Evolutionary conservation across 2,113 vertebrate genomes (phyloP), one percentile per base, ranked within the genome.

Genomic region (Percopsis transmontana): DNA sequence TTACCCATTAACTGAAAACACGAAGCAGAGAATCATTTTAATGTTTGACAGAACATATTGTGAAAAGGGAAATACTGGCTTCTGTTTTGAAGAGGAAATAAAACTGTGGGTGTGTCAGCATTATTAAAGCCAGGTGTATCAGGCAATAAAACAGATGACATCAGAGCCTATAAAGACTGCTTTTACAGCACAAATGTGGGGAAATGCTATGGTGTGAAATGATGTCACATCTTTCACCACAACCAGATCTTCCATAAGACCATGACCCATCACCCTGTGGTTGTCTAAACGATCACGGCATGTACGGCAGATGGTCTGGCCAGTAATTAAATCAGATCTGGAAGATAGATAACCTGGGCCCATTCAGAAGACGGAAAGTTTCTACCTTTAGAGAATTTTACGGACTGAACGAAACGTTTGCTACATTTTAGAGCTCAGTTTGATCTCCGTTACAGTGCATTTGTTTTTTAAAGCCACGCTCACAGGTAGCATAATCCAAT

Each of bases 151-250:
- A 69, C 54, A n/a, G 18, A 72, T 91, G 84, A 88, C 74, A 75
- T 89, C 84, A 90, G 74, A 79, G 83, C 81, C 82, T 88, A 44
- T 56, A 53, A 48, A 85, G 69, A 73, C 20, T 70, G 70, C 66
- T 21, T 55, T 71, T 66, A 27, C 65, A 70, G 79, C 52, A 66
- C 66, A 54, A 72, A 76, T 60, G 68, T 75, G 52, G 56, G 62
- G 67, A 33, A 33, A 33, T 33, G 62, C 27, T 62, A 72, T 33
- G 66, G 73, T 68, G 78, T 54, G 27, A 74, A 80, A 61, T 75
- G 80, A 80, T 67, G 71, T 75, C 76, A 79, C 82, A 82, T 64
- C 71, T 79, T 82, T 76, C 73, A 19, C 44, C 38, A 66, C 67
- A 33, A 33, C 5, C 27, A 0, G 27, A 73, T 41, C 27, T 27